Base-by-base conservation (phyloP, 2,797 vertebrate species). In the Sebastes diploproa region DNA sequence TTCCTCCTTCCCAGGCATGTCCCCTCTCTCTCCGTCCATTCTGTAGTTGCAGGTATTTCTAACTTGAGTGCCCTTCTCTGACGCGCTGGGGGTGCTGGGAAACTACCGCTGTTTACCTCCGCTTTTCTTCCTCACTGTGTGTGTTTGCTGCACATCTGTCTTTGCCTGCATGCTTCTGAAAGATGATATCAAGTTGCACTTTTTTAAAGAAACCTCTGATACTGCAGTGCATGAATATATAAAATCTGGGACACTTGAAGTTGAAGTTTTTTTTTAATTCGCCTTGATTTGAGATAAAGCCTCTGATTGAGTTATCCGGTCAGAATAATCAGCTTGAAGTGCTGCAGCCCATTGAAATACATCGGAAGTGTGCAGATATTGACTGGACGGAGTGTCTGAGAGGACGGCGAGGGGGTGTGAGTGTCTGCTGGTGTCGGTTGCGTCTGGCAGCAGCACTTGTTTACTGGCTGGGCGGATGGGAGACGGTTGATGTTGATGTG, bases 1-100 rank as follows among this genome's bases (percentile, higher is more conserved):
- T 89, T 93, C 93, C 86, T 94, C 93, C 88, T 95, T 94, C 91
- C 93, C 92, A 94, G 94, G 94, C 93, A 95, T 90, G 94, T 94
- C 91, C 76, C 85, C 86, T 91, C 92, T 93, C 89, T 89, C 87
- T 93, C 78, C 93, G 91, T 91, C 90, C 88, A 73, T 92, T 91
- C 93, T 92, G 91, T 94, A 93, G 90, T 91, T 89, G 91, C 92
- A 94, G 93, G 92, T 94, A 94, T 92, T 94, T 91, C 88, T 89
- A 89, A 92, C 89, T 91, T 91, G 86, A 88, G 88, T 92, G 90
- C 78, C 82, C 90, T 88, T 92, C 81, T 89, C 77, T 89, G 85
- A 87, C 70, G 67, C 58, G 67, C 76, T 71, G 81, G 81, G 77
- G 79, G 36, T 85, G 89, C 82, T 82, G 88, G 87, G 90, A 82